These are phyloP conservation scores for Arctocebus calabarensis DNA, from an alignment of 2,797 vertebrate genomes.

Conservation along the genomic window DNA sequence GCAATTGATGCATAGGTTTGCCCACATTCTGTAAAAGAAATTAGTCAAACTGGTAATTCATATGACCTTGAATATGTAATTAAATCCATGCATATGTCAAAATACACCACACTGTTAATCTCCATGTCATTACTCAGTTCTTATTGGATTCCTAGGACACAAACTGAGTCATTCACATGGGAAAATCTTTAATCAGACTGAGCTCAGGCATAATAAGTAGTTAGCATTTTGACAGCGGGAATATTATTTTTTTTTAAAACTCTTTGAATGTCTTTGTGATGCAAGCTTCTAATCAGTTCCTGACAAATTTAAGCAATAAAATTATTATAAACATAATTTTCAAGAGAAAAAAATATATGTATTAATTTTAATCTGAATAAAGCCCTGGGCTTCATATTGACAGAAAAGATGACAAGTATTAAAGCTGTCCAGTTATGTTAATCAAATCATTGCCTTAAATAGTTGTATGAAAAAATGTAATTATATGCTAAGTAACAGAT, in stretches of 20 bases:
- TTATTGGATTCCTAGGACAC: not conserved
- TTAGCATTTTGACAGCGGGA: not conserved
- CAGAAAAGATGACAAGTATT: not conserved
- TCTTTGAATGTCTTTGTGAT: not conserved
- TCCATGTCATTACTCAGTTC: constrained; percentile 39
- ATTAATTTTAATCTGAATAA: not conserved
- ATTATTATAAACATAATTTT: constrained; percentile 27
- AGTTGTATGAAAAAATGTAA: constrained; percentile 30
- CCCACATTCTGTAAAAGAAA: not conserved
- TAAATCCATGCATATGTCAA: constrained; percentile 45
- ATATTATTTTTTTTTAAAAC: not conserved
- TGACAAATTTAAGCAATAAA: constrained; percentile 29
- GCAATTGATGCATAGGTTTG: not conserved
- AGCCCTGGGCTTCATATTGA: not conserved
- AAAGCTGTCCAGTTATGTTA: not conserved
- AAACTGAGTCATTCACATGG: not conserved
- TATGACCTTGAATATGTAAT: constrained; percentile 10
- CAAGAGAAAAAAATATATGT: not conserved
- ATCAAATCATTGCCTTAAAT: not conserved
- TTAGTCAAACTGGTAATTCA: constrained; percentile 10
- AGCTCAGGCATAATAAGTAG: not conserved
- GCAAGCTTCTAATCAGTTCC: not conserved
- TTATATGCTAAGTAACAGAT: not conserved
- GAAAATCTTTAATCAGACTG: constrained; percentile 3
- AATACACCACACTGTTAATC: constrained; percentile 44